Percentiles rank a stretch among this genome's conserved stretches.
Evolutionary conservation across 1,140 invertebrate genomes (phyloP).

Genomic region (Schlechtendalia chinensis): DNA sequence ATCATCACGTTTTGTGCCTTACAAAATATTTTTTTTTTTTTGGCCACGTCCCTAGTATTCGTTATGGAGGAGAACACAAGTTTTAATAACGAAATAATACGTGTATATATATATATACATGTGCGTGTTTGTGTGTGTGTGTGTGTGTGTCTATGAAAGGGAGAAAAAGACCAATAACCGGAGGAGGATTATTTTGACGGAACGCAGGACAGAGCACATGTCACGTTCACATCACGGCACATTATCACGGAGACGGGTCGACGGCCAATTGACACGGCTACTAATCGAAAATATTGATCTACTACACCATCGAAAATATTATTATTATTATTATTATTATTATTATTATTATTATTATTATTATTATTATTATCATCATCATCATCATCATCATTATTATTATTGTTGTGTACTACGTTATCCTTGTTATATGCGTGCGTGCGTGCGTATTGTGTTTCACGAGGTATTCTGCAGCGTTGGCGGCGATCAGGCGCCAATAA

Average conservation of each 20-base stretch:
- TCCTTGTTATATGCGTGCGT: background rate
- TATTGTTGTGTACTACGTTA: background rate
- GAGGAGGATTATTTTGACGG: conserved; percentile 43
- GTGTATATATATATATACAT: background rate
- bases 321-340: conserved; percentile 25
- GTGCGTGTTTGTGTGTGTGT: background rate
- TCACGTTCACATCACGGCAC: conserved; percentile 49
- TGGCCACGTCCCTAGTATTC: conserved; percentile 22
- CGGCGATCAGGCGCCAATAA: conserved; percentile 22
- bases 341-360: background rate
- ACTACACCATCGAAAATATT: background rate
- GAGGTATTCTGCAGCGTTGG: background rate
- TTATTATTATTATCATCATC: conserved; percentile 13
- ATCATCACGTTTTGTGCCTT: conserved; percentile 33
- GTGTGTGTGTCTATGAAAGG: background rate
- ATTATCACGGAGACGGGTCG: conserved; percentile 41
- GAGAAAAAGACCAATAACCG: conserved; percentile 41
- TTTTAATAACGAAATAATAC: conserved; percentile 48
- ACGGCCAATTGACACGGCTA: conserved; percentile 48
- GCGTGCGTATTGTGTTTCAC: background rate
- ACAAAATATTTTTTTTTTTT: conserved; percentile 35
- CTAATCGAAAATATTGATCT: conserved; percentile 47
- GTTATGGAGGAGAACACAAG: conserved; percentile 28
- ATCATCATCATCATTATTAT: conserved; percentile 7
- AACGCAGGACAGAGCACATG: conserved; percentile 31